Percentiles rank a stretch among this genome's conserved stretches.
Evolutionary conservation across 2,888 invertebrate species (phyloP).

Genomic region (Nomada ferruginata): DNA sequence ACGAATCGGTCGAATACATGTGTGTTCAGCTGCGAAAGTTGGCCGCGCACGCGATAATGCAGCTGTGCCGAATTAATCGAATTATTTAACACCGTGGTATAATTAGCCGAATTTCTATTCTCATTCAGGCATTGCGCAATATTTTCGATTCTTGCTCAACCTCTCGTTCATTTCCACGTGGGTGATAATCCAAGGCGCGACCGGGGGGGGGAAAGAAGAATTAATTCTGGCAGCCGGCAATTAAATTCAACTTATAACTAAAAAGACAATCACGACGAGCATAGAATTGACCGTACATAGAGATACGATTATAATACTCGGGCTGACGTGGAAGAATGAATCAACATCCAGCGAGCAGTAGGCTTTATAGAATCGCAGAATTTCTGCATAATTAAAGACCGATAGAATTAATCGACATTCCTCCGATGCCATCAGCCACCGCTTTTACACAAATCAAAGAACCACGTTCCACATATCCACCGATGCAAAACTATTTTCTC

Average conservation of each 20-base stretch:
- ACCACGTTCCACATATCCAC: background rate
- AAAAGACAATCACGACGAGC: slow-evolving; percentile 23
- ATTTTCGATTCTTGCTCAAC: background rate
- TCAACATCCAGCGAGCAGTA: slow-evolving; percentile 19
- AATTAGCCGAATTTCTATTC: slow-evolving; percentile 58
- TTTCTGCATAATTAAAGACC: slow-evolving; percentile 19
- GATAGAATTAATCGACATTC: background rate
- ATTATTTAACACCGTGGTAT: slow-evolving; percentile 50
- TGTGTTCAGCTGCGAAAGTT: slow-evolving; percentile 19
- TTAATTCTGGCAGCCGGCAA: slow-evolving; percentile 16
- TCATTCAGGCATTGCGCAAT: slow-evolving; percentile 40
- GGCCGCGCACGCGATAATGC: slow-evolving; percentile 42
- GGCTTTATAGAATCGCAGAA: slow-evolving; percentile 20
- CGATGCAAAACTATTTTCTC: slow-evolving; percentile 3
- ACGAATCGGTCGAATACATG: slow-evolving; percentile 1
- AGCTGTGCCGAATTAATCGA: slow-evolving; percentile 60
- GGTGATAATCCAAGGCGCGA: slow-evolving; percentile 10
- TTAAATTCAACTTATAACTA: slow-evolving; percentile 44
- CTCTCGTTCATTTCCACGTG: slow-evolving; percentile 16
- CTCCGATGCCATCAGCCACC: background rate
- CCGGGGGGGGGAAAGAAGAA: slow-evolving; percentile 16
- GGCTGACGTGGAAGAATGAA: slow-evolving; percentile 8
- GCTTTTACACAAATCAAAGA: background rate
- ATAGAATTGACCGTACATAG: slow-evolving; percentile 3
- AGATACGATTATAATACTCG: background rate